Conservation (phyloP, 2,113 vertebrate genomes). For the Varanus komodoensis region DNA sequence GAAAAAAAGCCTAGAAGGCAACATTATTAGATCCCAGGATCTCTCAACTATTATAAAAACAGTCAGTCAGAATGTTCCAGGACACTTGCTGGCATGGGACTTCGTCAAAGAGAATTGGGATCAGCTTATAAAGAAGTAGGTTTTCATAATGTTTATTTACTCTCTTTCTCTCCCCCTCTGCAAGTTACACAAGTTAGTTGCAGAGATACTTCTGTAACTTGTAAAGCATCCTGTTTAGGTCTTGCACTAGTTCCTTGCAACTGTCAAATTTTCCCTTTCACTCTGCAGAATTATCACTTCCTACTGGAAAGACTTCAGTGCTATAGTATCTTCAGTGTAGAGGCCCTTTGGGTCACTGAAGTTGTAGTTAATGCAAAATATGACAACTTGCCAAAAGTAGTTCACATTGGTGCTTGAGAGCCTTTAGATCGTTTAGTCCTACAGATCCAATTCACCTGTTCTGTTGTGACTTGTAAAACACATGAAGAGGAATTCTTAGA, state of each 20-base stretch:
- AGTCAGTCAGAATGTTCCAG: conserved; percentile 80
- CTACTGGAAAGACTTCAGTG: neutral
- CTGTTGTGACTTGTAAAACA: neutral
- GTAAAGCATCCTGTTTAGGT: neutral
- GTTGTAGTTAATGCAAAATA: neutral
- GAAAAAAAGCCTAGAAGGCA: conserved; percentile 80
- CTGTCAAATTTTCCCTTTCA: neutral
- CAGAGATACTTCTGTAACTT: neutral
- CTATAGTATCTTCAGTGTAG: neutral
- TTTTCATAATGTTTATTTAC: neutral
- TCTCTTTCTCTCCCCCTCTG: no score
- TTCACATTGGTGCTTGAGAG: neutral
- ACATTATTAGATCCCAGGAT: conserved; percentile 85
- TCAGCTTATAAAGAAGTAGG: conserved; percentile 87
- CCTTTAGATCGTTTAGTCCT: neutral
- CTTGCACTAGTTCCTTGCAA: neutral
- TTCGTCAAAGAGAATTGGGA: conserved; percentile 96
- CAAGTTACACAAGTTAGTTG: neutral
- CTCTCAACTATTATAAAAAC: conserved; percentile 83
- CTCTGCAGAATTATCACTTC: neutral
- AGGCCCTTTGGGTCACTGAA: neutral
- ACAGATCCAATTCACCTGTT: neutral
- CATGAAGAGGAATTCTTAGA: neutral
- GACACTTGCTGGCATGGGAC: conserved; percentile 91
- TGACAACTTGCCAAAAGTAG: neutral